These are phyloP conservation scores for Varanus salvator DNA, from an alignment of 2,113 vertebrate genomes.

Conservation along the genomic window DNA sequence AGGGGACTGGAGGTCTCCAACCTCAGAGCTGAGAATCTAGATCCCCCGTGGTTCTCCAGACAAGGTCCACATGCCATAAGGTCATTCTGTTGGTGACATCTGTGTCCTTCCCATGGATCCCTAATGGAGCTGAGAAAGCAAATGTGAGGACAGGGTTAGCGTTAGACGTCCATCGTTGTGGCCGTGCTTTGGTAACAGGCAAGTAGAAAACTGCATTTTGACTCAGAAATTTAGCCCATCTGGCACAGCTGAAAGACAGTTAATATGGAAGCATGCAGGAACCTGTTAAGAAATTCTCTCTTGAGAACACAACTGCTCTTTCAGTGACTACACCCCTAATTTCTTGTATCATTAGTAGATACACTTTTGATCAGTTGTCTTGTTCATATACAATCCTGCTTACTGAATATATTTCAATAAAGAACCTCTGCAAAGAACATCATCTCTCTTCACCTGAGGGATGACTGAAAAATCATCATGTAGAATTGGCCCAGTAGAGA, in stretches of 20 bases:
- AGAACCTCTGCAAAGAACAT: conserved; percentile 42
- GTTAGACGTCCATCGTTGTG: not conserved
- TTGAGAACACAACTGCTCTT: conserved; percentile 15
- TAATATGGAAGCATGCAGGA: not conserved
- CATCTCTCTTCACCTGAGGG: conserved; percentile 39
- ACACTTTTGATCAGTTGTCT: conserved; percentile 34
- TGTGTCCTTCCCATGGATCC: not conserved
- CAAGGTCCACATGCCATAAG: too few relatives aligned
- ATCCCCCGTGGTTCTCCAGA: too few relatives aligned
- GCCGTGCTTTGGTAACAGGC: conserved; percentile 10
- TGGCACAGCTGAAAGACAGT: conserved; percentile 28
- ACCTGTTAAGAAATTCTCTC: conserved; percentile 13
- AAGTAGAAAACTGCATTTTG: conserved; percentile 33
- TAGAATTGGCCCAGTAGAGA: conserved; percentile 16
- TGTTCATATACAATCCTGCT: conserved; percentile 41
- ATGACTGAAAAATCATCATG: conserved; percentile 16
- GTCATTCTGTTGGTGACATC: not conserved
- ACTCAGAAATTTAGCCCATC: conserved; percentile 17
- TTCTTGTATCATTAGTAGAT: conserved; percentile 30
- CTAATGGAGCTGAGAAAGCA: conserved; percentile 6
- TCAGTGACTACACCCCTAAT: conserved; percentile 14
- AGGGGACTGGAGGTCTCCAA: too few relatives aligned
- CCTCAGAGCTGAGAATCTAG: too few relatives aligned
- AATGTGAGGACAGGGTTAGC: not conserved
- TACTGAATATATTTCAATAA: conserved; percentile 50